Evolutionary conservation across 2,113 vertebrate species (phyloP), one percentile per base, ranked within the genome.

Genomic region (Zosterops pallidus): DNA sequence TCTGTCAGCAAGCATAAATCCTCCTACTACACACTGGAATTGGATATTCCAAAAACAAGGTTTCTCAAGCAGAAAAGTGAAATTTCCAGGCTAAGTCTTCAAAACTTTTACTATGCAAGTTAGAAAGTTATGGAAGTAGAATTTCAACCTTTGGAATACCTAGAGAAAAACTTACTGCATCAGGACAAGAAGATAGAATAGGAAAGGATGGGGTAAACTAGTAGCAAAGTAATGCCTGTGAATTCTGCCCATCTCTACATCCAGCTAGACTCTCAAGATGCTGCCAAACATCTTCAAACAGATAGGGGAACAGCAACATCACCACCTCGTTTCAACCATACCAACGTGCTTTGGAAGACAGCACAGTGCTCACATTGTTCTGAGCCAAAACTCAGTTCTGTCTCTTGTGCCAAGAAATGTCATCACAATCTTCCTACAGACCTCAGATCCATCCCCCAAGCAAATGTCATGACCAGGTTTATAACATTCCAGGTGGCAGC

Each of bases 1-100:
- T 96, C 53, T 94, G 79, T 92, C 92, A 90, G 56, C 64, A 92
- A 89, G 42, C n/a, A 94, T 89, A 97, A 97, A 97, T 96, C 94
- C 84, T 95, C 80, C 67, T 80, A 56, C 60, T 82, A 67, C 14
- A 82, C 31, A 69, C 33, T 5, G 49, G 39, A 88, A 53, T 2
- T 69, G 21, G 35, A 82, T 90, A 84, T 72, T 91, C 71, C 68
- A 82, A 94, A 96, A 91, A 9, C n/a, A 70, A 87, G 25, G 29
- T 35, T 91, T 93, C 55, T 96, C 82, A 92, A 89, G 94, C 92
- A 94, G 94, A 95, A 96, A 91, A 96, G 92, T 94, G 93, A 83
- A 75, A 92, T 96, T 97, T 94, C 46, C 56, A 91, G 57, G 49
- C 17, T 92, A 92, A 96, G 24, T 8, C 31, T 53, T 78, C 49